These are phyloP conservation scores for Biston betularia DNA, from an alignment of 2,888 invertebrate genomes.

Conservation along the genomic window DNA sequence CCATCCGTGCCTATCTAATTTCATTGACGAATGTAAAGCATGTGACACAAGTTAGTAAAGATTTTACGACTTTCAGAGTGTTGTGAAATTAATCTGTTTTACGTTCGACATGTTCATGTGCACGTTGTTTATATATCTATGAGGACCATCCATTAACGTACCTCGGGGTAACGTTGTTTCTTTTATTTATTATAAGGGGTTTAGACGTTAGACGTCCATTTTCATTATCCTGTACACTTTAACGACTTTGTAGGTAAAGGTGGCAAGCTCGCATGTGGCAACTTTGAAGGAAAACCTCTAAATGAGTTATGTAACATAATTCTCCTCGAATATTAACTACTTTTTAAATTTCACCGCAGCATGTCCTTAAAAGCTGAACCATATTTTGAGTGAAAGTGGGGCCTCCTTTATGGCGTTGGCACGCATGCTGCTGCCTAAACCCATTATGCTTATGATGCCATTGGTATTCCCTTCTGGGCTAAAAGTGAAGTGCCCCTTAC, in stretches of 20 bases:
- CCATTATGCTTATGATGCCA: constrained; percentile 69
- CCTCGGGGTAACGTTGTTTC: constrained; percentile 17
- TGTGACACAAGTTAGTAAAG: constrained; percentile 2
- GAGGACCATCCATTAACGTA: constrained; percentile 13
- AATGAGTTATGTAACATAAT: constrained; percentile 30
- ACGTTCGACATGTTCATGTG: constrained; percentile 2
- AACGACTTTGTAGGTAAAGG: constrained; percentile 23
- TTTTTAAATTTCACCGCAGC: constrained; percentile 47
- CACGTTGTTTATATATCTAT: constrained; percentile 1
- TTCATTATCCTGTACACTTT: constrained; percentile 27
- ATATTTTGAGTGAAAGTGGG: constrained; percentile 71
- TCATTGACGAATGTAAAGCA: constrained; percentile 7
- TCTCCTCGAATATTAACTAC: constrained; percentile 45
- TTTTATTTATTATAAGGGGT: constrained; percentile 11
- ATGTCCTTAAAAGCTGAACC: constrained; percentile 55
- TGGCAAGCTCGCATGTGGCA: constrained; percentile 4
- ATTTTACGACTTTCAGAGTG: not conserved
- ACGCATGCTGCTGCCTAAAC: constrained; percentile 59
- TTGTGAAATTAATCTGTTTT: constrained; percentile 1
- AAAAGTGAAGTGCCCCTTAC: constrained; percentile 54
- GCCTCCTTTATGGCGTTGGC: constrained; percentile 53
- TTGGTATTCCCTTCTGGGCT: constrained; percentile 67
- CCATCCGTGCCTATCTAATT: constrained; percentile 10
- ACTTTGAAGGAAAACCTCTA: constrained; percentile 17
- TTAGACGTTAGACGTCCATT: constrained; percentile 26